Evolutionary conservation across 2,888 invertebrate genomes (phyloP).

Genomic region (Chloroclysta siterata): DNA sequence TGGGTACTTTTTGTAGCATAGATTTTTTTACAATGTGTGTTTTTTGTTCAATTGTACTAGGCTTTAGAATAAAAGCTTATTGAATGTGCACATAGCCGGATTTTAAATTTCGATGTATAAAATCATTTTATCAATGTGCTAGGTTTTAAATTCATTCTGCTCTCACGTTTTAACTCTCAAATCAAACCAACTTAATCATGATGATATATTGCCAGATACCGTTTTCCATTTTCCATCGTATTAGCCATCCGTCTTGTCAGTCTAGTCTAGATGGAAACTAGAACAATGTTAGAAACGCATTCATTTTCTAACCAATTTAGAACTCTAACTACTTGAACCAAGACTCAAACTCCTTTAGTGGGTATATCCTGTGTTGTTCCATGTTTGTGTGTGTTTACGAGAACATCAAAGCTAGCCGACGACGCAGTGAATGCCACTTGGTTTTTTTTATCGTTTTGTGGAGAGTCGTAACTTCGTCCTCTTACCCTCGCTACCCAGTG

Average conservation of each 20-base stretch:
- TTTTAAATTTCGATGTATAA: too few species aligned
- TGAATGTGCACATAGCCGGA: too few species aligned
- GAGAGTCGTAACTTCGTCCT: conserved; percentile 54
- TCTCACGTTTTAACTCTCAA: not conserved
- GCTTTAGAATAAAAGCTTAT: too few species aligned
- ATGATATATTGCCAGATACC: not conserved
- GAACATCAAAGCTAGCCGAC: conserved; percentile 66
- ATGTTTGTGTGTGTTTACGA: conserved; percentile 54
- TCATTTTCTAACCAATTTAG: not conserved
- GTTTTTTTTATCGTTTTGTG: conserved; percentile 76
- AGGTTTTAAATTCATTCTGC: too few species aligned
- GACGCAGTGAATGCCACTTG: conserved; percentile 67
- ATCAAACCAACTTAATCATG: not conserved
- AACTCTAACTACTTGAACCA: conserved; percentile 1
- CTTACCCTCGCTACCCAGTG: conserved; percentile 16
- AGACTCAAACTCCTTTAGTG: conserved; percentile 12
- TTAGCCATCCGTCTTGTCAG: conserved; percentile 1
- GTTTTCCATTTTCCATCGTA: conserved; percentile 12
- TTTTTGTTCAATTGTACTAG: too few species aligned
- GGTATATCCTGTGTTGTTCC: not conserved
- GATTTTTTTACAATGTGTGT: too few species aligned
- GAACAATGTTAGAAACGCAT: conserved; percentile 17
- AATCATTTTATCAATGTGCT: too few species aligned
- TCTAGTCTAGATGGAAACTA: conserved; percentile 15
- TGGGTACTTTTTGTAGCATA: too few species aligned